Evolutionary conservation across 2,113 vertebrate species (phyloP).

Genomic region (Carollia perspicillata): DNA sequence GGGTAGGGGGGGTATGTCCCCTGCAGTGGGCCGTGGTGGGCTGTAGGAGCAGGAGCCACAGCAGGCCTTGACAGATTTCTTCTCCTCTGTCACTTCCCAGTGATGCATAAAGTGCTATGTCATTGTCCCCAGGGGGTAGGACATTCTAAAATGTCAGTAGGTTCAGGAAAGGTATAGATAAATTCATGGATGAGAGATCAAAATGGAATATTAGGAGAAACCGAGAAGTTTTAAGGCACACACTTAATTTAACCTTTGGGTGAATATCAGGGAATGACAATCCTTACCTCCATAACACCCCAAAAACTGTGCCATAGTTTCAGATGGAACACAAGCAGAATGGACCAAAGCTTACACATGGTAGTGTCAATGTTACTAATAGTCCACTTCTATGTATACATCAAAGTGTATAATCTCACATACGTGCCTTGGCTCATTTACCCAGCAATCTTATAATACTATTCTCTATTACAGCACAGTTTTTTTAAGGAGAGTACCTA

Average conservation of each 20-base stretch:
- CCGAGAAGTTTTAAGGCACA: neutral
- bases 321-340: neutral
- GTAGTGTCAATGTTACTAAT: neutral
- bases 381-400: neutral
- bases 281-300: neutral
- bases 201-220: conserved; percentile 23
- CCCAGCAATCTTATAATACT: neutral
- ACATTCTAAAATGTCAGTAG: conserved; percentile 54
- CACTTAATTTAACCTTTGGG: conserved; percentile 18
- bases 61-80: neutral
- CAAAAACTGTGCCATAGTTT: neutral
- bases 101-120: neutral
- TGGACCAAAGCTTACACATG: neutral
- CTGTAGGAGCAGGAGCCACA: neutral
- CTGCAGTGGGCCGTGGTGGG: neutral
- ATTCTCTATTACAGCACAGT: neutral
- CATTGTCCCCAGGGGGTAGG: conserved; percentile 9
- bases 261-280: neutral
- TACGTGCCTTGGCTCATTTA: neutral
- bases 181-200: conserved; percentile 46
- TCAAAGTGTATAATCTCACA: neutral
- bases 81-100: conserved; percentile 15
- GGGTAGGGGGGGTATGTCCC: neutral
- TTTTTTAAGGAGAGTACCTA: neutral
- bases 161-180: conserved; percentile 40